These are phyloP conservation scores for Ancistrus triradiatus DNA, from an alignment of 2,113 vertebrate genomes.

Conservation along the genomic window DNA sequence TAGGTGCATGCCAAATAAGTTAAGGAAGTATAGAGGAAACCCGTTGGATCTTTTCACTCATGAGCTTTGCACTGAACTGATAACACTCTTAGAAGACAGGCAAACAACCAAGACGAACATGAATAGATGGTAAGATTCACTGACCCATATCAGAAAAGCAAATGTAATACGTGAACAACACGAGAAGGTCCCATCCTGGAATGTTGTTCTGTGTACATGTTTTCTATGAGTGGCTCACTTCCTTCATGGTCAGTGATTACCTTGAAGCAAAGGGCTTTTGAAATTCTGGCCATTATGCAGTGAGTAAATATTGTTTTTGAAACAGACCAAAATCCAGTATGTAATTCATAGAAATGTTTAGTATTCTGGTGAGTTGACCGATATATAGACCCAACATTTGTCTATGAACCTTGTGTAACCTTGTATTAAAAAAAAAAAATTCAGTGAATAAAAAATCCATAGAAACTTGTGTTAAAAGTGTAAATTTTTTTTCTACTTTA, in stretches of 20 bases:
- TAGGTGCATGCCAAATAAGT: constrained; percentile 54
- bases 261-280: constrained; percentile 27
- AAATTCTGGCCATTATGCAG: constrained; percentile 27
- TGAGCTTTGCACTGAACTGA: constrained; percentile 66
- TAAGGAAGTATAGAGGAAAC: constrained; percentile 37
- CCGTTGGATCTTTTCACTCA: constrained; percentile 57
- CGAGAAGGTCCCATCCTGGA: constrained; percentile 52
- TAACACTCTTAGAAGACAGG: constrained; percentile 67
- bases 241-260: constrained; percentile 38
- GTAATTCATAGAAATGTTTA: too few relatives aligned
- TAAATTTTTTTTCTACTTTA: too few relatives aligned
- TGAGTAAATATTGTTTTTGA: constrained; percentile 7
- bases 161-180: constrained; percentile 55
- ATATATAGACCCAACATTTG: background rate
- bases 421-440: too few relatives aligned
- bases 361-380: background rate
- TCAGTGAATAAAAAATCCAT: too few relatives aligned
- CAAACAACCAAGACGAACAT: constrained; percentile 59
- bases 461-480: too few relatives aligned
- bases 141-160: constrained; percentile 66
- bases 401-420: background rate
- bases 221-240: constrained; percentile 47
- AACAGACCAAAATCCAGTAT: too few relatives aligned
- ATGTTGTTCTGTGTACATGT: constrained; percentile 65
- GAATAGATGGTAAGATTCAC: constrained; percentile 60